phyloP scores from a whole-genome alignment of 2,888 invertebrate species.

The Apamea epomidion region DNA sequence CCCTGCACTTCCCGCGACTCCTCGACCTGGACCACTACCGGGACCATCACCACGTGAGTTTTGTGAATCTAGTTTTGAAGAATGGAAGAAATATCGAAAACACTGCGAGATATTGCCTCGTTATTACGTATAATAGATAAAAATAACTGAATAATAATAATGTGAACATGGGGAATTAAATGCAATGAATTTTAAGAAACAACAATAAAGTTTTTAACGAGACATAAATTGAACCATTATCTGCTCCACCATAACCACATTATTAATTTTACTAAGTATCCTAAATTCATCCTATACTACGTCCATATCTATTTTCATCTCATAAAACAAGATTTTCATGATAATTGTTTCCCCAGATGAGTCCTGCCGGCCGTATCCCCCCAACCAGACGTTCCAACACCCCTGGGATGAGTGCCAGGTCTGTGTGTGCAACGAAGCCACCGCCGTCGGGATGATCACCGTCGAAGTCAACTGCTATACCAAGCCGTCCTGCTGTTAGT shows the following conservation, averaged over 20 bases:
- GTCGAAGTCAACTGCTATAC: conserved; percentile 85
- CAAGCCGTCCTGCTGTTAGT: conserved; percentile 84
- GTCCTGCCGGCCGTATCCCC: conserved; percentile 81
- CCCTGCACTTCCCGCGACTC: conserved; percentile 28
- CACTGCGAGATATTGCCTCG: background rate
- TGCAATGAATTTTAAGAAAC: background rate
- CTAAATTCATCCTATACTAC: background rate
- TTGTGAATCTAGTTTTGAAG: conserved; percentile 35
- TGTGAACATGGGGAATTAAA: background rate
- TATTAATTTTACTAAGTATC: background rate
- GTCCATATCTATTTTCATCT: background rate
- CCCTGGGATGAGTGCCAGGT: conserved; percentile 86
- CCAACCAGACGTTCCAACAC: conserved; percentile 82
- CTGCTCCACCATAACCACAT: background rate
- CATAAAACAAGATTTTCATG: background rate
- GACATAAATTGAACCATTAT: background rate
- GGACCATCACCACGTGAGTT: conserved; percentile 85
- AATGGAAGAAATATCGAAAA: conserved; percentile 3
- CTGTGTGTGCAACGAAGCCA: conserved; percentile 80
- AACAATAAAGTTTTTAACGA: background rate
- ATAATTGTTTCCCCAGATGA: conserved; percentile 73
- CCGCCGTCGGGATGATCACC: conserved; percentile 68
- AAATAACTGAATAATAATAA: background rate
- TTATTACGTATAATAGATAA: background rate
- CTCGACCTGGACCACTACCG: conserved; percentile 78